Evolutionary conservation across 2,113 vertebrate genomes (phyloP), one percentile per base, ranked within the genome.

Genomic region (Corythornis madagascariensis): DNA sequence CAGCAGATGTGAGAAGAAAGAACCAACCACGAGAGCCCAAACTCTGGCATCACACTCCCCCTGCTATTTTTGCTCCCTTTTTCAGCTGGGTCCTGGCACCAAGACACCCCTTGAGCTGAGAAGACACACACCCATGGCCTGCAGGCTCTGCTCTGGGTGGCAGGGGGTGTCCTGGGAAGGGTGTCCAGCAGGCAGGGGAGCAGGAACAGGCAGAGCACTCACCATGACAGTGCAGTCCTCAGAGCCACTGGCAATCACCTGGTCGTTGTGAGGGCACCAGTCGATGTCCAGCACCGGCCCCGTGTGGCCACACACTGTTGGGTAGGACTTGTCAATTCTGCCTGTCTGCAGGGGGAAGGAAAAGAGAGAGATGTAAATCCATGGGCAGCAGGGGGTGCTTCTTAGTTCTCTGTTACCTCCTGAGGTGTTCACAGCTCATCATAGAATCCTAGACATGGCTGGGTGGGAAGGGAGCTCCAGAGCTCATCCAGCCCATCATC

Each of bases 161-260:
- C 38, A 38, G 38, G 38, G 38, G 38, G 38, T 38, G 38, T 38
- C 38, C 38, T 38, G 38, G 38, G 38, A 10, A 38, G 38, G 38
- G 38, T 38, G 38, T 38, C 10, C 38, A 38, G 38, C 38, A 38
- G 38, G 38, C 38, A 38, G 38, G 38, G 38, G 38, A 38, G 38
- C 38, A 38, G 38, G 38, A 38, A 10, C 38, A 38, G 38, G 38
- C 38, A 38, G 38, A 2, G 20, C 52, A 55, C 97, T 98, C 96
- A 99, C 99, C 99, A 99, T 99, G 74, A 99, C 98, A 0, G 98
- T 98, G 98, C 99, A 99, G 97, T 99, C 99, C 96, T 99, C 99
- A 0, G 99, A 99, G 67, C 98, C 98, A 2, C 99, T 99, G 97
- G 99, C 99, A 10, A 99, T 99, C 85, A 99, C 98, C 29, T 99